Evolutionary conservation across 2,797 vertebrate genomes (phyloP).

Genomic region (Epinephelus coioides): DNA sequence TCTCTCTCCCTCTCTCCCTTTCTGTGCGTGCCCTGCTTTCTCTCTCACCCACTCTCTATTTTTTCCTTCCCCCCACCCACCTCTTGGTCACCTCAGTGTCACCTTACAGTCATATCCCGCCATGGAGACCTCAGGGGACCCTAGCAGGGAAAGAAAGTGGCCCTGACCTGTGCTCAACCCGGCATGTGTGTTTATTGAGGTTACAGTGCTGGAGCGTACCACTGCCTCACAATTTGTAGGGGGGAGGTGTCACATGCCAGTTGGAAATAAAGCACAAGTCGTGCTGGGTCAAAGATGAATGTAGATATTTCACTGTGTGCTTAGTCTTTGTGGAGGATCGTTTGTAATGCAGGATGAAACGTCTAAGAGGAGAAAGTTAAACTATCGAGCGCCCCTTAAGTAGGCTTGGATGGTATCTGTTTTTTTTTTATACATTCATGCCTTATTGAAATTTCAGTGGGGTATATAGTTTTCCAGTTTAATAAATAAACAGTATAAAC

Average conservation of each 20-base stretch:
- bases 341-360: not conserved
- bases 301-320: slow-evolving; percentile 31
- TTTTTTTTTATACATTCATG: too few relatives aligned
- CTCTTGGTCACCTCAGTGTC: slow-evolving; percentile 43
- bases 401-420: too few relatives aligned
- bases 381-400: not conserved
- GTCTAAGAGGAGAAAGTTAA: not conserved
- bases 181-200: slow-evolving; percentile 53
- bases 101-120: slow-evolving; percentile 46
- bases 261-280: slow-evolving; percentile 30
- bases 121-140: slow-evolving; percentile 34
- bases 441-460: too few relatives aligned
- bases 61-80: not conserved
- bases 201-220: slow-evolving; percentile 31
- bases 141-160: slow-evolving; percentile 20
- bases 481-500: too few relatives aligned
- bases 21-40: slow-evolving; percentile 11
- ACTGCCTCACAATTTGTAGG: slow-evolving; percentile 19
- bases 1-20: slow-evolving; percentile 18
- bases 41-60: slow-evolving; percentile 5
- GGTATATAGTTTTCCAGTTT: too few relatives aligned
- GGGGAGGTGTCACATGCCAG: slow-evolving; percentile 21
- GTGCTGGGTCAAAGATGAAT: slow-evolving; percentile 40
- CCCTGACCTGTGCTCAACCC: slow-evolving; percentile 64
- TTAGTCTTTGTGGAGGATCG: slow-evolving; percentile 2